Evolutionary conservation across 2,797 vertebrate genomes (phyloP).

Genomic region (Sebastes ruberrimus): DNA sequence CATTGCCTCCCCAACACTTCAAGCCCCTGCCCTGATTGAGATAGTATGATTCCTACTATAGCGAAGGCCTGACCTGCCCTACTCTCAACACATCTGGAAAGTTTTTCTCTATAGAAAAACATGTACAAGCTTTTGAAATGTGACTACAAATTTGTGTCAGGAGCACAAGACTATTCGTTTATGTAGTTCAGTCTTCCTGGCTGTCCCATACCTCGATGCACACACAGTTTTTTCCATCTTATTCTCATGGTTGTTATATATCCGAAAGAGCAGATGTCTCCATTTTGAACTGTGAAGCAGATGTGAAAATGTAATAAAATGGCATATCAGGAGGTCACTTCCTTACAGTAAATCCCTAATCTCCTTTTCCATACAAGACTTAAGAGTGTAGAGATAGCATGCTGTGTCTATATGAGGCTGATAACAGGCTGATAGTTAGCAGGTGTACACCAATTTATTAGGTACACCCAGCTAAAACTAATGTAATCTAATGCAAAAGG

Average conservation of each 20-base stretch:
- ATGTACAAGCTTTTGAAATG: neutral
- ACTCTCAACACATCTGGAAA: too few relatives aligned
- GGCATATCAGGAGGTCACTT: slow-evolving; percentile 1
- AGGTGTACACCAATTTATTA: neutral
- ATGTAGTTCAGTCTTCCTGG: neutral
- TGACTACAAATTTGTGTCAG: neutral
- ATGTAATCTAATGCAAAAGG: too few relatives aligned
- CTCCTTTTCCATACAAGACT: slow-evolving; percentile 4
- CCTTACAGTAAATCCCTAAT: neutral
- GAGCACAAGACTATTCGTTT: neutral
- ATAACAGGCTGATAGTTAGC: neutral
- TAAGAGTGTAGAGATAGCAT: neutral
- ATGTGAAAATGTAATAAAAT: slow-evolving; percentile 24
- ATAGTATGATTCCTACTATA: too few relatives aligned
- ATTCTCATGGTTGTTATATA: neutral
- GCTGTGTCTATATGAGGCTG: neutral
- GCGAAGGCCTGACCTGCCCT: too few relatives aligned
- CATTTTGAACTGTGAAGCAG: slow-evolving; percentile 20
- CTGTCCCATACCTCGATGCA: neutral
- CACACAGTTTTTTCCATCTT: neutral
- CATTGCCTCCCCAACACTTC: too few relatives aligned
- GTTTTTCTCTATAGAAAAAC: neutral
- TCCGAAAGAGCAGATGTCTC: slow-evolving; percentile 12
- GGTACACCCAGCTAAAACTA: too few relatives aligned
- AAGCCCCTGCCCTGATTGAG: too few relatives aligned